Percentiles rank a stretch among this genome's conserved stretches.
These are phyloP conservation scores for Leptinotarsa undecemlineata DNA, from an alignment of 1,140 invertebrate species.

Conservation along the genomic window DNA sequence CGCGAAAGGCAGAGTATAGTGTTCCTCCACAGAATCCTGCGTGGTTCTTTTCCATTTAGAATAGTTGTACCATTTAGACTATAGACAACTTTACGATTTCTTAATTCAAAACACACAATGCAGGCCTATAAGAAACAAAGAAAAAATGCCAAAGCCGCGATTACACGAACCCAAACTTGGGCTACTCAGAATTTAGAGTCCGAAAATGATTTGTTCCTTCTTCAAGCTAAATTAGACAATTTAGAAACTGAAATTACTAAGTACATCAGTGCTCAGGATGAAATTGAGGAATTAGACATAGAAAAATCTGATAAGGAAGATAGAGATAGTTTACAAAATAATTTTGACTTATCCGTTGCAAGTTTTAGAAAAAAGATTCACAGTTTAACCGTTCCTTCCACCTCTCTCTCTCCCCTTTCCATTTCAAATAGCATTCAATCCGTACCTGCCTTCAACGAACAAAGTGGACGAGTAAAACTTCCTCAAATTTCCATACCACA, in stretches of 20 bases:
- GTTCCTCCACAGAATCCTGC: neutral
- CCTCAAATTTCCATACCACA: constrained; percentile 16
- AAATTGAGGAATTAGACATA: neutral
- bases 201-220: neutral
- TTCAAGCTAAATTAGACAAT: neutral
- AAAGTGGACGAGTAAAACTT: constrained; percentile 13
- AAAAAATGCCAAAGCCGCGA: constrained; percentile 4
- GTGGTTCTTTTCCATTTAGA: neutral
- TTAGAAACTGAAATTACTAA: neutral
- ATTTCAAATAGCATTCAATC: neutral
- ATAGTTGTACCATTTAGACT: neutral
- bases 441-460: neutral
- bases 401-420: neutral
- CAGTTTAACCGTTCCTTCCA: neutral
- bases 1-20: neutral
- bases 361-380: neutral
- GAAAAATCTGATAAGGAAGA: neutral
- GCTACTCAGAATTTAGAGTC: constrained; percentile 1
- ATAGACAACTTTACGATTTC: neutral
- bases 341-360: constrained; percentile 2
- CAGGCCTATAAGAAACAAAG: neutral
- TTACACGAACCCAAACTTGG: neutral
- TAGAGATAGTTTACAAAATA: neutral
- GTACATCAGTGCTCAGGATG: neutral
- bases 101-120: constrained; percentile 2